These are phyloP conservation scores for Stichopus chloronotus DNA, from an alignment of 35 echinoderm and acorn worm genomes.

Conservation along the genomic window DNA sequence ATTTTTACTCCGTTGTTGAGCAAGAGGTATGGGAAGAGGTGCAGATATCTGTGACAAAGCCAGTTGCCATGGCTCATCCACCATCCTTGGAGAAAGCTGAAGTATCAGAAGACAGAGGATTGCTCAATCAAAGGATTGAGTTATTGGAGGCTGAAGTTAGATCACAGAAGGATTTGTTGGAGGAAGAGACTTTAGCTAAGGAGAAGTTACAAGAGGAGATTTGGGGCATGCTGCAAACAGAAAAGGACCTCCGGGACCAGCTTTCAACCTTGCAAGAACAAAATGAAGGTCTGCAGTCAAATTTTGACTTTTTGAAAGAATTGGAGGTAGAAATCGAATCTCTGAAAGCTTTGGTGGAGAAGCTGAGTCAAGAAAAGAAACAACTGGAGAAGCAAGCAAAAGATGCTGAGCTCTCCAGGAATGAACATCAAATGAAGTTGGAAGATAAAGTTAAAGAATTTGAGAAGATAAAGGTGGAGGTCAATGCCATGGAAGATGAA, in stretches of 20 bases:
- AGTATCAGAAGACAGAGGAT: not conserved
- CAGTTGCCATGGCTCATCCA: not conserved
- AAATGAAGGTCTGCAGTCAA: conserved; percentile 38
- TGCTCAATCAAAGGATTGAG: conserved; percentile 13
- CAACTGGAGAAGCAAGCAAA: not conserved
- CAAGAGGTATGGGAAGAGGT: conserved; percentile 56
- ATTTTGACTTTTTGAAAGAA: conserved; percentile 45
- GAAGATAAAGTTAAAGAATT: conserved; percentile 44
- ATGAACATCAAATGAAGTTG: conserved; percentile 4
- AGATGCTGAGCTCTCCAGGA: conserved; percentile 9
- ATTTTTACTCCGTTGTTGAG: conserved; percentile 40
- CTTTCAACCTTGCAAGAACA: conserved; percentile 30
- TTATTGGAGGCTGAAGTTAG: conserved; percentile 37
- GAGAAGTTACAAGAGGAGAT: conserved; percentile 49
- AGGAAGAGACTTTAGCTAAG: conserved; percentile 36
- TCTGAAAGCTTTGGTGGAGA: conserved; percentile 4
- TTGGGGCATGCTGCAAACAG: conserved; percentile 25
- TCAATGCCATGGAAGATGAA: conserved; percentile 29
- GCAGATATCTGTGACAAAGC: conserved; percentile 18
- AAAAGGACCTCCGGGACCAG: conserved; percentile 38
- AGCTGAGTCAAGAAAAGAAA: conserved; percentile 15
- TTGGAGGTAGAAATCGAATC: conserved; percentile 42
- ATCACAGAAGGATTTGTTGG: conserved; percentile 28
- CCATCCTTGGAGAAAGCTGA: not conserved
- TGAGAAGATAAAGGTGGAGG: conserved; percentile 60